Evolutionary conservation across 2,888 invertebrate species (phyloP).

Genomic region (Stenurella melanura): DNA sequence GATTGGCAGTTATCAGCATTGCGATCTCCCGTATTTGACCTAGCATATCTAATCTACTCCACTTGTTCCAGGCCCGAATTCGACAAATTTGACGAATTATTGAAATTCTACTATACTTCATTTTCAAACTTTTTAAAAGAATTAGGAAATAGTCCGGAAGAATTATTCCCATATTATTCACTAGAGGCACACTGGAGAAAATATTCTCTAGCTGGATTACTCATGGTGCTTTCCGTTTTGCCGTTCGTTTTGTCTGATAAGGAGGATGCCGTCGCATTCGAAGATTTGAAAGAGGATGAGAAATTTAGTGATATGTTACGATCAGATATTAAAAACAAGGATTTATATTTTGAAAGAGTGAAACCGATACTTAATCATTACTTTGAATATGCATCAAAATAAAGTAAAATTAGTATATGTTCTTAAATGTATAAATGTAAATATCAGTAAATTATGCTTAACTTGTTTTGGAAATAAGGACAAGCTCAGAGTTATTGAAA

Average conservation of each 20-base stretch:
- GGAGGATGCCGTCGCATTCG: background rate
- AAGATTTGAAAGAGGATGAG: background rate
- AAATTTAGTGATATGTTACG: background rate
- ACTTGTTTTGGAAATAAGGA: too few relatives aligned
- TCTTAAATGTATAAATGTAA: too few relatives aligned
- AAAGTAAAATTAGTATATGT: too few relatives aligned
- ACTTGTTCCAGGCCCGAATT: background rate
- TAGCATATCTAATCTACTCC: conserved; percentile 5
- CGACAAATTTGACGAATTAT: conserved; percentile 7
- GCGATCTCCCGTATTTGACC: background rate
- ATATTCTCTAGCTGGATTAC: conserved; percentile 15
- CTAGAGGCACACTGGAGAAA: conserved; percentile 11
- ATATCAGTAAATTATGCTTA: too few relatives aligned
- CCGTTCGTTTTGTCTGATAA: background rate
- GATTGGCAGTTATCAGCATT: conserved; percentile 5
- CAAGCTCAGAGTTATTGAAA: too few relatives aligned
- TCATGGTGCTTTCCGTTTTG: background rate
- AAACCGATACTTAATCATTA: background rate
- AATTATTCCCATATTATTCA: background rate
- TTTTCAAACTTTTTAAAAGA: conserved; percentile 17
- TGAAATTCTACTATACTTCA: background rate
- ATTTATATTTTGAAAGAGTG: background rate
- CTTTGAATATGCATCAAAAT: background rate
- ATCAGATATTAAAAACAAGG: background rate
- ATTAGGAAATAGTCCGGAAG: background rate